Conservation (phyloP, 2,888 invertebrate genomes). For the Cephus spinipes region DNA sequence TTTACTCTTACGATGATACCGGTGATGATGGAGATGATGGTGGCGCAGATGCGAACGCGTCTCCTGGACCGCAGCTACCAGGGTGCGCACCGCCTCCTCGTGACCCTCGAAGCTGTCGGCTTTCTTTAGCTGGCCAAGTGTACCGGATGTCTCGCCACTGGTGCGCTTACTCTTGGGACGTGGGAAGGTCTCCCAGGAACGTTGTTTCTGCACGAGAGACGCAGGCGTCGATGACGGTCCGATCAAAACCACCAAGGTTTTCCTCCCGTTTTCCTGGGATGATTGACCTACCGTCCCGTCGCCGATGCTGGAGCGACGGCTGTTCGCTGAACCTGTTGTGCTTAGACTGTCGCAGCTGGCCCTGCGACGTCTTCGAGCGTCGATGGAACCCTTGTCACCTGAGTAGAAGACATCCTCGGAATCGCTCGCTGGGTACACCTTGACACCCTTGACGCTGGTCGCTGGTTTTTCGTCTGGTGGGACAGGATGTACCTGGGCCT, state of each 20-base stretch:
- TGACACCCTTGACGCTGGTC: slow-evolving; percentile 49
- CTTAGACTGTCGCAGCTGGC: slow-evolving; percentile 71
- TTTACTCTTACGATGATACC: slow-evolving; percentile 63
- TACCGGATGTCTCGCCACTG: slow-evolving; percentile 32
- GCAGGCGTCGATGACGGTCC: slow-evolving; percentile 55
- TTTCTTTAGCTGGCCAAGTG: slow-evolving; percentile 68
- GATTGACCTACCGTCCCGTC: slow-evolving; percentile 52
- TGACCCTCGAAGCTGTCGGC: slow-evolving; percentile 79
- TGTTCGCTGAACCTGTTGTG: slow-evolving; percentile 68
- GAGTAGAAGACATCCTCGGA: slow-evolving; percentile 71
- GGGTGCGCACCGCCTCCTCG: slow-evolving; percentile 75
- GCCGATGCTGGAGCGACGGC: slow-evolving; percentile 71
- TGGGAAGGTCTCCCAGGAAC: slow-evolving; percentile 76
- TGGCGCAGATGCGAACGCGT: slow-evolving; percentile 69
- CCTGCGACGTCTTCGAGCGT: slow-evolving; percentile 57
- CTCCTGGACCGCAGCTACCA: slow-evolving; percentile 77
- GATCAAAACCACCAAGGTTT: slow-evolving; percentile 71
- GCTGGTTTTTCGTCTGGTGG: slow-evolving; percentile 50
- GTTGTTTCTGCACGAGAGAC: slow-evolving; percentile 71
- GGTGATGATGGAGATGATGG: slow-evolving; percentile 57
- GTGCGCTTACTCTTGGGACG: slow-evolving; percentile 64
- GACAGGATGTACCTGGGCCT: slow-evolving; percentile 68
- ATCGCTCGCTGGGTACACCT: slow-evolving; percentile 71
- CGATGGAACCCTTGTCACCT: slow-evolving; percentile 46
- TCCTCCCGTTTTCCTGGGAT: slow-evolving; percentile 57